phyloP scores from a whole-genome alignment of 2,797 vertebrate species.

The Myripristis jacobus region DNA sequence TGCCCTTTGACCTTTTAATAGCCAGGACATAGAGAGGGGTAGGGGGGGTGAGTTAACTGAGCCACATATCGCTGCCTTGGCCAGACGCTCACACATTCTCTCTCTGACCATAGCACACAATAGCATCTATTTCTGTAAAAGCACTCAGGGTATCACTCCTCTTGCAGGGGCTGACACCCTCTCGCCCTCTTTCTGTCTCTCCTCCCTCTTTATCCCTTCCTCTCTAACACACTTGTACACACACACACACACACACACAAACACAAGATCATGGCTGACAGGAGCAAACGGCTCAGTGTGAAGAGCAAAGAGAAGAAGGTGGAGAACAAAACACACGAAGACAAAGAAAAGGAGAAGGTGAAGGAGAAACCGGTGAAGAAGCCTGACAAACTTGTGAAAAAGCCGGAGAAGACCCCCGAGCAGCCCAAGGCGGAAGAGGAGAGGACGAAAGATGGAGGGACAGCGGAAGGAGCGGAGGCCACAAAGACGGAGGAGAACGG shows the following conservation, averaged over 20 bases:
- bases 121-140: constrained; percentile 79
- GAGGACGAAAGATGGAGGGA: constrained; percentile 62
- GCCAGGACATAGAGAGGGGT: constrained; percentile 62
- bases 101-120: constrained; percentile 70
- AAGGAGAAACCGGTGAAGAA: constrained; percentile 65
- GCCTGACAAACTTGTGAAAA: constrained; percentile 65
- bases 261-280: constrained; percentile 83
- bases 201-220: constrained; percentile 13
- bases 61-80: constrained; percentile 40
- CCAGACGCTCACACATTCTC: constrained; percentile 64
- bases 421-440: constrained; percentile 50
- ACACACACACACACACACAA: constrained; percentile 50
- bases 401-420: constrained; percentile 57
- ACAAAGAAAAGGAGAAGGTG: constrained; percentile 67
- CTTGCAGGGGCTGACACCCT: constrained; percentile 46
- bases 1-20: constrained; percentile 74
- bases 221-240: constrained; percentile 28
- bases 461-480: constrained; percentile 53
- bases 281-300: constrained; percentile 65
- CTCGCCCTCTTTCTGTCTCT: constrained; percentile 28
- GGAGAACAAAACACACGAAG: constrained; percentile 71
- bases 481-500: constrained; percentile 77
- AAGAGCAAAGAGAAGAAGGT: constrained; percentile 81
- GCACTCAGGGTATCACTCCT: constrained; percentile 71
- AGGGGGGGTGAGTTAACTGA: constrained; percentile 61